These are phyloP conservation scores for Callyntrura sp. DNA, from an alignment of 2,888 invertebrate species.

Conservation along the genomic window DNA sequence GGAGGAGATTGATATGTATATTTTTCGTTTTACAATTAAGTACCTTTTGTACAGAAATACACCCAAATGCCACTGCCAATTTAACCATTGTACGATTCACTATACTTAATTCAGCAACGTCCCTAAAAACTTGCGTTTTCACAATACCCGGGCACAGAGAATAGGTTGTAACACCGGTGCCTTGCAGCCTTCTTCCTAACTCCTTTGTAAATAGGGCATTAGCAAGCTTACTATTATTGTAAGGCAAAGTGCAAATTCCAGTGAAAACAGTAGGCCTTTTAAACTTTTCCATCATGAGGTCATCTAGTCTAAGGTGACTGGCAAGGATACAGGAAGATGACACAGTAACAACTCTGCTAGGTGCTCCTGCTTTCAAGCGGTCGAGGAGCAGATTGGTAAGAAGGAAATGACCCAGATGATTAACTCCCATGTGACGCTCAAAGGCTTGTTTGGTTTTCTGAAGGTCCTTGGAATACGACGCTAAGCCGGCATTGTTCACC, in stretches of 20 bases:
- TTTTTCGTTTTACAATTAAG: no score
- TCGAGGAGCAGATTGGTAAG: slow-evolving; percentile 92
- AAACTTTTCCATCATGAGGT: slow-evolving; percentile 88
- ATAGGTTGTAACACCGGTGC: slow-evolving; percentile 88
- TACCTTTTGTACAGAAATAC: slow-evolving; percentile 27
- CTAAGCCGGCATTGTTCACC: slow-evolving; percentile 84
- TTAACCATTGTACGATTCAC: no score
- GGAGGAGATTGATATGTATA: no score
- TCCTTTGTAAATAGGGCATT: slow-evolving; percentile 90
- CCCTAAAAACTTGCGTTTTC: slow-evolving; percentile 86
- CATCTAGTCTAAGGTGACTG: slow-evolving; percentile 89
- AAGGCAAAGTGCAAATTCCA: slow-evolving; percentile 52
- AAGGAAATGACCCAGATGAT: slow-evolving; percentile 94
- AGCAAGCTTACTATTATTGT: slow-evolving; percentile 90
- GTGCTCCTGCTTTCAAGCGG: slow-evolving; percentile 88
- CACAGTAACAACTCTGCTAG: slow-evolving; percentile 90
- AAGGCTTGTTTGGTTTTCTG: slow-evolving; percentile 90
- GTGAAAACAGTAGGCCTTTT: slow-evolving; percentile 85
- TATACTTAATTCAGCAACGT: neutral
- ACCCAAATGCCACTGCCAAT: neutral
- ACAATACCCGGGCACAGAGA: slow-evolving; percentile 92
- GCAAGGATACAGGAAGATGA: slow-evolving; percentile 90
- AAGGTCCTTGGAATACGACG: neutral
- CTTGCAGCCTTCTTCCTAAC: slow-evolving; percentile 87
- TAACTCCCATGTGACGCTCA: slow-evolving; percentile 93